Conservation (phyloP, 1,140 invertebrate species). For the Papilio xuthus region DNA sequence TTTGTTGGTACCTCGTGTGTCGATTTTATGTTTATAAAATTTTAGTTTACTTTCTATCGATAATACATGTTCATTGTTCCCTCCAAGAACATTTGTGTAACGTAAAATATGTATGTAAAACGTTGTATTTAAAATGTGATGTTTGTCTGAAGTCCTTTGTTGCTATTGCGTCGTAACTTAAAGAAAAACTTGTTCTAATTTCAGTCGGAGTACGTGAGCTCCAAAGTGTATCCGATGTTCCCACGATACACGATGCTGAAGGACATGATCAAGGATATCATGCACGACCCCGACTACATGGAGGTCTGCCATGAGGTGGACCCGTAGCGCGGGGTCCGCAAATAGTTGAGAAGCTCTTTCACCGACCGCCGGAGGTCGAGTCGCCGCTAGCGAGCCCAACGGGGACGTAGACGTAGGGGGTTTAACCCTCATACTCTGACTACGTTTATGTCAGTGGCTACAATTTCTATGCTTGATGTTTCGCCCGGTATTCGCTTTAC, state of each 20-base stretch:
- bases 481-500: slow-evolving; percentile 3
- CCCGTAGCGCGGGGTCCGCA: slow-evolving; percentile 82
- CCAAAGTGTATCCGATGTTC: slow-evolving; percentile 95
- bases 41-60: background rate
- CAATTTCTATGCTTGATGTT: slow-evolving; percentile 32
- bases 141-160: no score
- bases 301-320: slow-evolving; percentile 96
- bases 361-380: slow-evolving; percentile 71
- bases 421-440: background rate
- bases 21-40: slow-evolving; percentile 9
- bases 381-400: slow-evolving; percentile 60
- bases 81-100: no score
- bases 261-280: slow-evolving; percentile 97
- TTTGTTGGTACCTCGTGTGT: slow-evolving; percentile 1
- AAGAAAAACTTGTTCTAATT: slow-evolving; percentile 58
- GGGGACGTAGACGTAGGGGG: slow-evolving; percentile 11
- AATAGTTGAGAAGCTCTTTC: slow-evolving; percentile 76
- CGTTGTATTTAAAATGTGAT: no score
- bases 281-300: slow-evolving; percentile 96
- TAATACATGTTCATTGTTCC: no score
- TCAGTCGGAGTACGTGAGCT: slow-evolving; percentile 92
- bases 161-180: no score
- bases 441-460: background rate
- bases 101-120: no score
- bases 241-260: slow-evolving; percentile 96